Conservation (phyloP, 2,888 invertebrate genomes). For the Drosophila aldrichi region DNA sequence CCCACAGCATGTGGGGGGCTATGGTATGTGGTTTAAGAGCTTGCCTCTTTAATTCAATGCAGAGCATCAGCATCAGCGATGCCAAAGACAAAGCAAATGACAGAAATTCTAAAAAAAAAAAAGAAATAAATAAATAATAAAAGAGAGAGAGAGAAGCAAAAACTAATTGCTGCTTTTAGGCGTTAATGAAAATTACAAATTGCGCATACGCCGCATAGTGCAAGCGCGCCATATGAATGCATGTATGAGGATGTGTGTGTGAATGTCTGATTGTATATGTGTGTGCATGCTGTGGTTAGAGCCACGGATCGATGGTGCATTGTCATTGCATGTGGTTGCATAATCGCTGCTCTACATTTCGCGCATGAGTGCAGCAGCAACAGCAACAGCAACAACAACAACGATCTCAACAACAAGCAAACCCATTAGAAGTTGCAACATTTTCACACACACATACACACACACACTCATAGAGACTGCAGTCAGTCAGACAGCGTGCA, state of each 20-base stretch:
- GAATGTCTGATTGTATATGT: neutral
- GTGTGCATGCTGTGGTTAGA: conserved; percentile 12
- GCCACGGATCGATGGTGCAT: conserved; percentile 56
- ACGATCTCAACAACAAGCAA: conserved; percentile 63
- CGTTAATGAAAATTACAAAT: conserved; percentile 76
- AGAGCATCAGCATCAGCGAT: conserved; percentile 15
- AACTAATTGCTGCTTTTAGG: conserved; percentile 64
- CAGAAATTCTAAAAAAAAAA: conserved; percentile 1
- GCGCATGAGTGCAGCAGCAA: conserved; percentile 62
- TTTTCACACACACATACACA: conserved; percentile 41
- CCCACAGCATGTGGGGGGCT: neutral
- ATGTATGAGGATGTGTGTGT: neutral
- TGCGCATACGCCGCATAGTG: conserved; percentile 70
- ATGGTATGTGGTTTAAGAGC: neutral
- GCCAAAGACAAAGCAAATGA: conserved; percentile 10
- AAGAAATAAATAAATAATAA: no score
- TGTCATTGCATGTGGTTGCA: conserved; percentile 74
- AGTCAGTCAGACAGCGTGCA: neutral
- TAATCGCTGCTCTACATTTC: conserved; percentile 79
- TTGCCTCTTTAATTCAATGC: conserved; percentile 42
- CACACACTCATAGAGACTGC: neutral
- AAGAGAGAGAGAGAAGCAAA: conserved; percentile 18
- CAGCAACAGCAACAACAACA: conserved; percentile 22
- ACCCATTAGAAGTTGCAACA: conserved; percentile 79
- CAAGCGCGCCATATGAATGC: conserved; percentile 3